These are phyloP conservation scores for Noctua comes DNA, from an alignment of 2,888 invertebrate genomes.

Conservation along the genomic window DNA sequence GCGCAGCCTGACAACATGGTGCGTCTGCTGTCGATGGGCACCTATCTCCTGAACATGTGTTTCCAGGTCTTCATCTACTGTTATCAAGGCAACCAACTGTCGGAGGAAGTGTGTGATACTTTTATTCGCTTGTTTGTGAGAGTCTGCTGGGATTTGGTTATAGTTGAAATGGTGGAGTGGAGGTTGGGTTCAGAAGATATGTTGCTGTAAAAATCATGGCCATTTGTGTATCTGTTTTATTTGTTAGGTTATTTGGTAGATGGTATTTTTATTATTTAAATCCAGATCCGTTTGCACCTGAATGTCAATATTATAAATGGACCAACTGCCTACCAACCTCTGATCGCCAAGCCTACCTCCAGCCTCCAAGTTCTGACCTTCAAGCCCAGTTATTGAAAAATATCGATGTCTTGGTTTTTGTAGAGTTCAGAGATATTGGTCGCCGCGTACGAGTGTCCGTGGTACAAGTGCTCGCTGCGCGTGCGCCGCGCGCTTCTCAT, in stretches of 20 bases:
- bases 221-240: neutral
- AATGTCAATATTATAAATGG: neutral
- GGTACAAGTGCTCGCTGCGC: conserved; percentile 82
- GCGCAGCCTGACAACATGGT: conserved; percentile 76
- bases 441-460: conserved; percentile 86
- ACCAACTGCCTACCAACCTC: neutral
- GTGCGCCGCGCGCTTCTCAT: conserved; percentile 82
- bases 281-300: neutral
- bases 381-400: neutral
- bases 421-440: conserved; percentile 76
- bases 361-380: neutral
- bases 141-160: neutral
- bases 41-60: conserved; percentile 86
- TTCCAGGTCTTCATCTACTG: conserved; percentile 89
- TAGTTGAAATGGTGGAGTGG: neutral
- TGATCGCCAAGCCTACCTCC: no score
- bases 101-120: conserved; percentile 80
- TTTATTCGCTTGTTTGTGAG: neutral
- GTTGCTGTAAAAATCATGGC: neutral
- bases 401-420: neutral
- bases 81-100: conserved; percentile 88
- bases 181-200: neutral
- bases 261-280: neutral
- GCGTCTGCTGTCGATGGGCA: conserved; percentile 83
- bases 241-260: neutral